Conservation (phyloP, 2,888 invertebrate genomes). For the Cinara cedri region DNA sequence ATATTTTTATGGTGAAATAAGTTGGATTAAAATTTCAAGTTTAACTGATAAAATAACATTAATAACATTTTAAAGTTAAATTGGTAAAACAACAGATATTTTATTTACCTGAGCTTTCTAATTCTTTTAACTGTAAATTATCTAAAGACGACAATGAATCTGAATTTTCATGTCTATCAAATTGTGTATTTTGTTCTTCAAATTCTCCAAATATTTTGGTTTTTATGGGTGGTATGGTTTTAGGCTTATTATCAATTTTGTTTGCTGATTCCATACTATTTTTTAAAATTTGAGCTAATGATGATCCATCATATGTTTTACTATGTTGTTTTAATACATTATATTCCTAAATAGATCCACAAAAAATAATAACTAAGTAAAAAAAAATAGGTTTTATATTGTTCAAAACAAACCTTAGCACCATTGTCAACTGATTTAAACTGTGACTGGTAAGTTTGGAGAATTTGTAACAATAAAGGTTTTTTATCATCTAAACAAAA, state of each 20-base stretch:
- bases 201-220: not conserved
- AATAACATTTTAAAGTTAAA: not conserved
- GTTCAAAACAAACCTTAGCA: constrained; percentile 11
- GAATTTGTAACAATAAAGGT: constrained; percentile 42
- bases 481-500: constrained; percentile 36
- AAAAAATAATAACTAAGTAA: not conserved
- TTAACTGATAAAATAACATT: too few species aligned
- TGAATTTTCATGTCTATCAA: not conserved
- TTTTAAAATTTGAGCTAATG: constrained; percentile 40
- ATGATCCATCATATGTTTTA: not conserved
- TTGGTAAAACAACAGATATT: not conserved
- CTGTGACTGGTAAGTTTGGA: constrained; percentile 26
- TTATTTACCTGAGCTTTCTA: constrained; percentile 14
- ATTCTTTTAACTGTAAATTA: constrained; percentile 9
- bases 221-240: not conserved
- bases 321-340: not conserved
- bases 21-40: too few species aligned
- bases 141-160: constrained; percentile 8
- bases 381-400: not conserved
- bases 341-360: not conserved
- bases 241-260: not conserved
- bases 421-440: constrained; percentile 4
- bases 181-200: not conserved
- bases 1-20: not conserved
- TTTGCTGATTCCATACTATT: not conserved